phyloP scores from a whole-genome alignment of 2,113 vertebrate species.

The Brachionichthys hirsutus region DNA sequence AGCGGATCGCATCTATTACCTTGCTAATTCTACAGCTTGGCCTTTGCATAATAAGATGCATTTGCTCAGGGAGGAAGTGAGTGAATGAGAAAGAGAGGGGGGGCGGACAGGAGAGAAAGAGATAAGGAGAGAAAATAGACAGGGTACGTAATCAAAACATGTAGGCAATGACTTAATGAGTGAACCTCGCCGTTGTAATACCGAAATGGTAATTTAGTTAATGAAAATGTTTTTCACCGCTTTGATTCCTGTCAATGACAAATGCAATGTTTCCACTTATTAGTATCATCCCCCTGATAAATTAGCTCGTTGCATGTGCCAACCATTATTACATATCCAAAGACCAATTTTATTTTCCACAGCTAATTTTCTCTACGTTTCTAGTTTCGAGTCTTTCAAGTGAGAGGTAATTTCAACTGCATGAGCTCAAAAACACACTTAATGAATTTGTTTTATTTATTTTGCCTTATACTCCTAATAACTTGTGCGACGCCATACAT shows the following conservation, averaged over 20 bases:
- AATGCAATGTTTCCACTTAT: conserved; percentile 30
- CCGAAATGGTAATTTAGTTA: conserved; percentile 56
- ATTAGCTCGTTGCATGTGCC: conserved; percentile 12
- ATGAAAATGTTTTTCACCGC: conserved; percentile 42
- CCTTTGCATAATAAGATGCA: conserved; percentile 70
- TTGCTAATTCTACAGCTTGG: conserved; percentile 71
- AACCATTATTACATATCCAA: conserved; percentile 12
- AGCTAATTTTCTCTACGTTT: not conserved
- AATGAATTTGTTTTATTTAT: no score
- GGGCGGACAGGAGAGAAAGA: not conserved
- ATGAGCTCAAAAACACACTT: no score
- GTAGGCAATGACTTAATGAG: conserved; percentile 66
- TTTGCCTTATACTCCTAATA: no score
- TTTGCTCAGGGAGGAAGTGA: conserved; percentile 41
- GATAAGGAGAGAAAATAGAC: conserved; percentile 41
- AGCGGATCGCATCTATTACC: conserved; percentile 73
- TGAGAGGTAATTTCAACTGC: no score
- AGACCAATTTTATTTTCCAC: not conserved
- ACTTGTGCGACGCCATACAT: no score
- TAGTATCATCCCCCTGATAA: conserved; percentile 16
- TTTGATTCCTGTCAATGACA: conserved; percentile 33
- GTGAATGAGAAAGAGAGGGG: not conserved
- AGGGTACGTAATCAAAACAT: conserved; percentile 60
- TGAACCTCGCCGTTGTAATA: conserved; percentile 40
- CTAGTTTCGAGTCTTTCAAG: not conserved